A percentile compares a stretch with the other conserved stretches of the same genome.
Evolutionary conservation across 2,888 invertebrate species (phyloP).

Genomic region (Phalera bucephala): DNA sequence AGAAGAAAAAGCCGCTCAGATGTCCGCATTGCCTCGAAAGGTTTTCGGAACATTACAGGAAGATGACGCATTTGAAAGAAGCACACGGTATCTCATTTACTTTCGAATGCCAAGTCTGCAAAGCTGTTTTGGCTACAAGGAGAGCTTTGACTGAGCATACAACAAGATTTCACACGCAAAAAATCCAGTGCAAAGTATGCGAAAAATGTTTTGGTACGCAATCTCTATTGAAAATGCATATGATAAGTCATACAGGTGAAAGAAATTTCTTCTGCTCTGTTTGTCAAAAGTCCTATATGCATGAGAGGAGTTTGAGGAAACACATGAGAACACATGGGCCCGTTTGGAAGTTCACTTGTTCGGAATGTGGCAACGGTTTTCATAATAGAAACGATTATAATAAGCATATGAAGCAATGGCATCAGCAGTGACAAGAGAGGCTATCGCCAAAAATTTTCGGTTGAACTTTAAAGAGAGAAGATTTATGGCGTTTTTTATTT

Average conservation of each 20-base stretch:
- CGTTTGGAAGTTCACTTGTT: constrained; percentile 58
- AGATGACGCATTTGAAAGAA: constrained; percentile 71
- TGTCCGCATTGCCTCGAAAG: constrained; percentile 73
- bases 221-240: constrained; percentile 67
- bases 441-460: constrained; percentile 54
- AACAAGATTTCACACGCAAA: constrained; percentile 66
- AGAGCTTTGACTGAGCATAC: constrained; percentile 71
- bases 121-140: constrained; percentile 58
- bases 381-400: constrained; percentile 65
- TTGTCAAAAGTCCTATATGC: constrained; percentile 73
- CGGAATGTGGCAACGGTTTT: constrained; percentile 65
- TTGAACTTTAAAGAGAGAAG: constrained; percentile 29
- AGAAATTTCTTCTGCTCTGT: constrained; percentile 65
- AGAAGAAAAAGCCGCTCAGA: constrained; percentile 66
- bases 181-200: constrained; percentile 67
- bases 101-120: constrained; percentile 66
- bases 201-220: constrained; percentile 70
- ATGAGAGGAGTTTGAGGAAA: constrained; percentile 63
- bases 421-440: constrained; percentile 67
- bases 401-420: constrained; percentile 72
- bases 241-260: constrained; percentile 67
- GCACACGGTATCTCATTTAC: constrained; percentile 67
- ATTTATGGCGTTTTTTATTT: neutral
- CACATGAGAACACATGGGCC: constrained; percentile 72
- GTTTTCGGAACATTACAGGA: constrained; percentile 70